Conservation (phyloP, 2,888 invertebrate species). For the Drosophila pseudotakahashii region DNA sequence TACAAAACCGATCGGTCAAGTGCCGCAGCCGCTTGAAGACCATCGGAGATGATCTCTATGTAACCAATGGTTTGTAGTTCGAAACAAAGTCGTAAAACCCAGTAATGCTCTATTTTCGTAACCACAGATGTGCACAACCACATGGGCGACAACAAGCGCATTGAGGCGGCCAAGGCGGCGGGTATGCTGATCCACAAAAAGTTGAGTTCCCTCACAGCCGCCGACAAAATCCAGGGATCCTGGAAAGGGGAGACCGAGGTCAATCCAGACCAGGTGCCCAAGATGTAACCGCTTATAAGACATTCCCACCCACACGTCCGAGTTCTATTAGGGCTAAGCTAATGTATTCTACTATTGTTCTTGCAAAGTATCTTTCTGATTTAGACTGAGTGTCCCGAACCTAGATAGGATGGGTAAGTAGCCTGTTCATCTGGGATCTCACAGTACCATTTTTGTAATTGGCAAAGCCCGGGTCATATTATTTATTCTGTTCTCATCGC, state of each 20-base stretch:
- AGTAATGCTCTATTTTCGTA: background rate
- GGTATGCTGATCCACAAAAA: slow-evolving; percentile 82
- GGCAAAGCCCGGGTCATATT: background rate
- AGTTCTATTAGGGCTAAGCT: slow-evolving; percentile 4
- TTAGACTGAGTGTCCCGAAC: slow-evolving; percentile 27
- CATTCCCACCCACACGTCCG: slow-evolving; percentile 25
- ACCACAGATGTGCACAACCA: slow-evolving; percentile 83
- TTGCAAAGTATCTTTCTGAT: slow-evolving; percentile 5
- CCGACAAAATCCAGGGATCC: slow-evolving; percentile 54
- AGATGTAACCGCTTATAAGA: slow-evolving; percentile 23
- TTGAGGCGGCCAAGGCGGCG: slow-evolving; percentile 78
- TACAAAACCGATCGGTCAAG: slow-evolving; percentile 84
- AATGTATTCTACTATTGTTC: slow-evolving; percentile 8
- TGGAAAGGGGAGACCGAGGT: slow-evolving; percentile 29
- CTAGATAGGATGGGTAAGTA: slow-evolving; percentile 26
- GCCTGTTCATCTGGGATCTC: slow-evolving; percentile 7
- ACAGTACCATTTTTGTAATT: background rate
- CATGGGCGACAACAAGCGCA: slow-evolving; percentile 79
- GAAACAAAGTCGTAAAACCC: background rate
- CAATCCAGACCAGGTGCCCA: slow-evolving; percentile 21
- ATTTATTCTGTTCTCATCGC: slow-evolving; percentile 12
- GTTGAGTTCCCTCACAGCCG: slow-evolving; percentile 76
- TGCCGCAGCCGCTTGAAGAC: slow-evolving; percentile 84
- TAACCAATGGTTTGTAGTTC: slow-evolving; percentile 82
- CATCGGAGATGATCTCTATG: slow-evolving; percentile 83